Conservation (phyloP, 2,797 vertebrate species). For the Poliocrania exsul region DNA sequence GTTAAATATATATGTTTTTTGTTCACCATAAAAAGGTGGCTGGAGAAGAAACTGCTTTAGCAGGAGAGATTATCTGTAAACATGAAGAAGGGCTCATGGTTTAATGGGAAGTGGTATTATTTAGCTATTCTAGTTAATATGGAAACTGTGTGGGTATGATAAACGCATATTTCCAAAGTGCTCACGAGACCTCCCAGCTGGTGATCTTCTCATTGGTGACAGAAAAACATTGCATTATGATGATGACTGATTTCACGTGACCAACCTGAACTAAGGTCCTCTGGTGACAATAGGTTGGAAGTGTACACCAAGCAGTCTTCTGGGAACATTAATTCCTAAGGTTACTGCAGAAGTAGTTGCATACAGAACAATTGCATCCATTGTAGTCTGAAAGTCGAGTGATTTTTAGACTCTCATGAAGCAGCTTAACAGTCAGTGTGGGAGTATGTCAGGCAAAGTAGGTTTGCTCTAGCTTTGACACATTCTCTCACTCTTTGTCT, state of each 20-base stretch:
- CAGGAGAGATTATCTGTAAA: neutral
- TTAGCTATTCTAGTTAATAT: neutral
- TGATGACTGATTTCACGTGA: constrained; percentile 4
- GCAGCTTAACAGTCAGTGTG: neutral
- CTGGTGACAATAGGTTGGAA: constrained; percentile 17
- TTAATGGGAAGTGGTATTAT: neutral
- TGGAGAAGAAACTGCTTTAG: neutral
- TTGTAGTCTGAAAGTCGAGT: neutral
- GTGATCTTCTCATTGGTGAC: neutral
- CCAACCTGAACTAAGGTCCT: constrained; percentile 4
- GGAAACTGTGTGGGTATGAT: neutral
- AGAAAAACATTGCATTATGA: neutral
- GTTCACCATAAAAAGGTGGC: neutral
- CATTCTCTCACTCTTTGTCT: neutral
- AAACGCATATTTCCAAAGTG: neutral
- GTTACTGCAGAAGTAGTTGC: neutral
- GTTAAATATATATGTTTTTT: neutral
- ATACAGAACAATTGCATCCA: neutral
- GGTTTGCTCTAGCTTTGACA: neutral
- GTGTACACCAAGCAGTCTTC: neutral
- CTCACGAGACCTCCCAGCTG: neutral
- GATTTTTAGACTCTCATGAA: constrained; percentile 3
- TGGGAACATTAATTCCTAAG: neutral
- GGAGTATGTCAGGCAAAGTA: constrained; percentile 21
- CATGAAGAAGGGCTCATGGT: neutral